phyloP scores from a whole-genome alignment of 1,140 invertebrate genomes.

The Nilaparvata lugens region DNA sequence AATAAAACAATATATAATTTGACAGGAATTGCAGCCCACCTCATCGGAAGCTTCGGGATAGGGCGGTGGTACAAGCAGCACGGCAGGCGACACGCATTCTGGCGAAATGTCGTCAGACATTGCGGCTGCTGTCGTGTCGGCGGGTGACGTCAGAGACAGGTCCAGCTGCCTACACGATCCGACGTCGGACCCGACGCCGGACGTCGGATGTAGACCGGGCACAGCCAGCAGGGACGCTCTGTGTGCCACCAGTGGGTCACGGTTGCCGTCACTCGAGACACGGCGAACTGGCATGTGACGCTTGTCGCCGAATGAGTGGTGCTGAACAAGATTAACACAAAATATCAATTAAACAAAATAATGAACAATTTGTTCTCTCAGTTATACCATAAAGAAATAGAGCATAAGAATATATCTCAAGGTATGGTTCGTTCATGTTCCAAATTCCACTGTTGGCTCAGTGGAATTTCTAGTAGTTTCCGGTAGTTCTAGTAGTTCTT shows the following conservation, averaged over 20 bases:
- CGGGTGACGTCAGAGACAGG: background rate
- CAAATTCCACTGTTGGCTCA: no score
- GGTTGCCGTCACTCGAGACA: conserved; percentile 8
- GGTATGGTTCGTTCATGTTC: no score
- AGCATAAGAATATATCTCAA: no score
- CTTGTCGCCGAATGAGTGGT: conserved; percentile 7
- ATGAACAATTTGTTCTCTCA: no score
- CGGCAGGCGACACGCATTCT: conserved; percentile 23
- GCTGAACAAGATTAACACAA: background rate
- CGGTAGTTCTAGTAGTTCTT: no score
- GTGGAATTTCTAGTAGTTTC: no score
- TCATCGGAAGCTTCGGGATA: conserved; percentile 18
- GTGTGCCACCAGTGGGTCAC: background rate
- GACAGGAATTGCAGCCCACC: no score
- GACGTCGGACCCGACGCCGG: background rate
- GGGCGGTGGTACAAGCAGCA: conserved; percentile 26
- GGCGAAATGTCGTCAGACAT: conserved; percentile 22
- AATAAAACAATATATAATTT: no score
- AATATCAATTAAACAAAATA: no score
- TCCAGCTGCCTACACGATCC: background rate
- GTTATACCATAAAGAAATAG: no score
- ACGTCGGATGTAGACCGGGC: background rate
- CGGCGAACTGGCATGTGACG: background rate
- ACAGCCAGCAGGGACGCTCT: conserved; percentile 9
- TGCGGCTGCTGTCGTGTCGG: background rate